These are phyloP conservation scores for Bucco capensis DNA, from an alignment of 2,113 vertebrate species.

Conservation along the genomic window DNA sequence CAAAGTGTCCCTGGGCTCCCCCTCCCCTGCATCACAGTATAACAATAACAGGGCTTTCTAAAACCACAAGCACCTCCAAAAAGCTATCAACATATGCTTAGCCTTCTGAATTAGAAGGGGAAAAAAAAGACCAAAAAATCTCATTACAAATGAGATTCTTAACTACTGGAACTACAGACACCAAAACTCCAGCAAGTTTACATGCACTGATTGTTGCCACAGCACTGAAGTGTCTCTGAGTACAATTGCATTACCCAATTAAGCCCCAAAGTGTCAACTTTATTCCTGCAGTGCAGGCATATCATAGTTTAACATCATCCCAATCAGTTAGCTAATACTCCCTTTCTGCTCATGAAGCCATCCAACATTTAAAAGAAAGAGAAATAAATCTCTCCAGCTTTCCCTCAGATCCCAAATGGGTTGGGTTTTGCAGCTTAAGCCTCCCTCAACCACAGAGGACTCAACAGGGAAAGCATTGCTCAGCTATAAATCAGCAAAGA, in stretches of 20 bases:
- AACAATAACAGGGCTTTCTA: neutral
- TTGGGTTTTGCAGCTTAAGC: neutral
- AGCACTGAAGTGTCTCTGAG: constrained; percentile 2
- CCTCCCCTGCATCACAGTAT: too few relatives aligned
- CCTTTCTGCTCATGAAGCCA: neutral
- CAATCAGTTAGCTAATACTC: constrained; percentile 12
- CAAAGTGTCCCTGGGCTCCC: too few relatives aligned
- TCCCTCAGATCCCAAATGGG: neutral
- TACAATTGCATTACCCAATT: constrained; percentile 18
- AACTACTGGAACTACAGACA: neutral
- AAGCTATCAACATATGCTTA: neutral
- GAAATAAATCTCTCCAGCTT: neutral
- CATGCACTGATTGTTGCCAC: constrained; percentile 7
- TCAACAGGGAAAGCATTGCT: neutral
- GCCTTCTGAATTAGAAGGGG: neutral
- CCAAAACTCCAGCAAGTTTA: constrained; percentile 21
- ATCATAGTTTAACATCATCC: constrained; percentile 3
- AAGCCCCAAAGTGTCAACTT: neutral
- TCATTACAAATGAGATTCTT: constrained; percentile 3
- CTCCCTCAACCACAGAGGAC: neutral
- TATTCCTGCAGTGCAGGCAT: neutral
- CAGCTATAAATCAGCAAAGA: neutral
- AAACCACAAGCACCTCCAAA: neutral
- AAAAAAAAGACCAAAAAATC: constrained; percentile 1
- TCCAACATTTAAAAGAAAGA: neutral